These are phyloP conservation scores for Loris lydekkerianus DNA, from an alignment of 2,797 vertebrate genomes.

Conservation along the genomic window DNA sequence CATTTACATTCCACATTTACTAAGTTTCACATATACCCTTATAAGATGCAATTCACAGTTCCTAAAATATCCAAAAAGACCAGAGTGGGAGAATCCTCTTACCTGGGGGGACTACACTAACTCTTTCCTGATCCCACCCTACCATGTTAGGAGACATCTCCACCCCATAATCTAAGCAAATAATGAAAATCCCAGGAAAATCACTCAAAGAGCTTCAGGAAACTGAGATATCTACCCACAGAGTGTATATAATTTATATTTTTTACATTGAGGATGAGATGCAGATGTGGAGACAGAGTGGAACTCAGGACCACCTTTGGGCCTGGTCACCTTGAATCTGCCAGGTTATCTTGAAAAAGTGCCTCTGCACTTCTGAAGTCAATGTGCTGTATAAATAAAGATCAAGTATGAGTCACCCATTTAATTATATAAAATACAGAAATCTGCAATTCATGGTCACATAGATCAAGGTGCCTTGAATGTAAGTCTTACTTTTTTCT, in stretches of 20 bases:
- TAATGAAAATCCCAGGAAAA: neutral
- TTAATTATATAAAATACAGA: neutral
- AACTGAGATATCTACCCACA: neutral
- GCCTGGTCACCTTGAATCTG: neutral
- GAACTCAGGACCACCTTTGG: neutral
- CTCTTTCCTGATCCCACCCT: neutral
- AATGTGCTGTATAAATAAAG: neutral
- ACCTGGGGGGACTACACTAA: neutral
- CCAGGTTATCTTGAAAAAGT: neutral
- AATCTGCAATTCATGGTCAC: neutral
- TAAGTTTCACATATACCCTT: too few relatives aligned
- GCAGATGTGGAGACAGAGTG: neutral
- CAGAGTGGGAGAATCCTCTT: neutral
- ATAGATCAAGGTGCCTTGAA: neutral
- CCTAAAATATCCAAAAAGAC: neutral
- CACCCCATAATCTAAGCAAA: neutral
- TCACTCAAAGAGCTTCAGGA: neutral
- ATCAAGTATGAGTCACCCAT: neutral
- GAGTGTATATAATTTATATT: neutral
- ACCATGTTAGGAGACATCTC: neutral
- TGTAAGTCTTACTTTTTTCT: neutral
- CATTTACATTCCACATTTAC: too few relatives aligned
- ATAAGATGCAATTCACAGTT: neutral
- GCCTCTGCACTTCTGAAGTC: neutral
- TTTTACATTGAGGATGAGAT: neutral